Evolutionary conservation across 2,888 invertebrate species (phyloP), one percentile per base, ranked within the genome.

Genomic region (Platycheirus albimanus): DNA sequence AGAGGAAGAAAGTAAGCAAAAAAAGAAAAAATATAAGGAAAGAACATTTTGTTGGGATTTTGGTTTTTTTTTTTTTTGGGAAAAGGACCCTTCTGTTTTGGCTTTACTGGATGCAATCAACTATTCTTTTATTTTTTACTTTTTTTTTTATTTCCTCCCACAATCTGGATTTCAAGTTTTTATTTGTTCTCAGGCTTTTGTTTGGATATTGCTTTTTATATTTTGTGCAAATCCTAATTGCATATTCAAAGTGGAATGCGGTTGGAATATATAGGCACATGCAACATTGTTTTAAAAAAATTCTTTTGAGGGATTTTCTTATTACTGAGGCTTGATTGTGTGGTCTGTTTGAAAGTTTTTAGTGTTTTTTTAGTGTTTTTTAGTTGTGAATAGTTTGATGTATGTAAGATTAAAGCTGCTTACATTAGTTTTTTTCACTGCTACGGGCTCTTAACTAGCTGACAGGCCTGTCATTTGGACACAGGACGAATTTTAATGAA

Each of bases 231-330:
- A 64, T 69, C 69, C 75, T 80, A 75, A 80, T 80, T 80, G 79
- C 63, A 69, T 69, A 80, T 75, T 69, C 69, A 64, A 69, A 69
- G 43, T 63, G 33, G 63, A 63, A 74, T 67, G 74, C 20, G 79
- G 79, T 58, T 74, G 24, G 33, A 49, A 36, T 20, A 19, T 41
- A 51, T 63, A 33, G 47, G 45, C 61, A 54, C 77, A 64, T 71
- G 69, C 58, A 61, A 52, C 64, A 56, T 45, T 64, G 28, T 56
- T 41, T n/a, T n/a, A n/a, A n/a, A 6, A 7, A 1, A 10, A 19
- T 43, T 66, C 54, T 66, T 63, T 52, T 43, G 38, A 10, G 1
- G 28, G 41, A 58, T 45, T 61, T 61, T 43, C 61, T 43, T 43
- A 45, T 43, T 61, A 61, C 61, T 61, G 1, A 8, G 17, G 36